Percentiles rank a stretch among this genome's conserved stretches.
Evolutionary conservation across 2,113 vertebrate genomes (phyloP).

Genomic region (Calonectris borealis): DNA sequence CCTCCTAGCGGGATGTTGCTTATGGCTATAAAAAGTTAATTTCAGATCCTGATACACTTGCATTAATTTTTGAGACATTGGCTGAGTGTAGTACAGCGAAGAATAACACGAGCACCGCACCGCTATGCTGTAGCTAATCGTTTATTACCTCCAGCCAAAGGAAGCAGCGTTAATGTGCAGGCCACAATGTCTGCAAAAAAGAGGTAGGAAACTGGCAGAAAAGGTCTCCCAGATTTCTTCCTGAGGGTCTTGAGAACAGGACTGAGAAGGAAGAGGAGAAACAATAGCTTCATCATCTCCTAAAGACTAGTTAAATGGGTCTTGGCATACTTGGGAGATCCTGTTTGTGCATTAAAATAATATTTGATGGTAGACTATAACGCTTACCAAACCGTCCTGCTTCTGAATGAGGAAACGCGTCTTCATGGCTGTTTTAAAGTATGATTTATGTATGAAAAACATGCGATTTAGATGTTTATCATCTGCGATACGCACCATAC

Average conservation of each 20-base stretch:
- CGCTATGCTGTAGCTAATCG: conserved; percentile 59
- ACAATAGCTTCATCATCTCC: neutral
- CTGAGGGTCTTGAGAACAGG: conserved; percentile 2
- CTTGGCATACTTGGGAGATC: conserved; percentile 12
- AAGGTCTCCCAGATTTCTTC: conserved; percentile 47
- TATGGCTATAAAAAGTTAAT: conserved; percentile 91
- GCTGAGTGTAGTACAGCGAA: conserved; percentile 54
- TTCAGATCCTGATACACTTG: conserved; percentile 88
- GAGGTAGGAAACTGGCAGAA: conserved; percentile 20
- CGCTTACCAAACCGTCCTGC: neutral
- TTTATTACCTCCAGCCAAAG: conserved; percentile 72
- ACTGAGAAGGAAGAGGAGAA: neutral
- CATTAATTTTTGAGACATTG: conserved; percentile 85
- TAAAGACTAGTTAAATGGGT: neutral
- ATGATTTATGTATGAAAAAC: conserved; percentile 52
- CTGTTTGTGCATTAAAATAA: conserved; percentile 10
- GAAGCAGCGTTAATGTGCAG: conserved; percentile 13
- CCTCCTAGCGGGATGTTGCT: conserved; percentile 81
- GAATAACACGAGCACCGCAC: conserved; percentile 62
- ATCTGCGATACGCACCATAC: conserved; percentile 9
- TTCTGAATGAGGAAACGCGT: neutral
- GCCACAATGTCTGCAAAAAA: conserved; percentile 3
- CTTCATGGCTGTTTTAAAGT: neutral
- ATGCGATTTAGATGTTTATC: conserved; percentile 50
- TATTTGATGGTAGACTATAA: neutral